These are phyloP conservation scores for Caenorhabditis afra DNA, from an alignment of 2,888 invertebrate genomes.

Conservation along the genomic window DNA sequence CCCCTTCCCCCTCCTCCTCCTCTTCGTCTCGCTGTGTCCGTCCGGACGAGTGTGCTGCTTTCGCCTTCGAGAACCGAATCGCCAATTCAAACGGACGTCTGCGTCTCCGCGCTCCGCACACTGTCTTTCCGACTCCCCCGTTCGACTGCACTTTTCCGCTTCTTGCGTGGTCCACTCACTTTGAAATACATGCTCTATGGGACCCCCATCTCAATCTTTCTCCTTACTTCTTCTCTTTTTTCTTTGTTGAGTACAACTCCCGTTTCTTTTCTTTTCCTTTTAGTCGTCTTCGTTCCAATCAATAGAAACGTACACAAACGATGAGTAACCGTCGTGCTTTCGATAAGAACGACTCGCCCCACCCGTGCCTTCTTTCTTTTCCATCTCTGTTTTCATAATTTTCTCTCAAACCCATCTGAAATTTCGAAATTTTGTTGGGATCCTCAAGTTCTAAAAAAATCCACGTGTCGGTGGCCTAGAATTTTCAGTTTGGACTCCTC, in stretches of 20 bases:
- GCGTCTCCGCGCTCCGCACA: constrained; percentile 21
- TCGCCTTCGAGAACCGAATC: constrained; percentile 44
- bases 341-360: constrained; percentile 25
- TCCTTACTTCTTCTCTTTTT: background rate
- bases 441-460: background rate
- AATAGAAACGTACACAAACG: constrained; percentile 19
- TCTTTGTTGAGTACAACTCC: background rate
- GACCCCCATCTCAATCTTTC: constrained; percentile 23
- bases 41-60: background rate
- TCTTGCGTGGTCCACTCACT: constrained; percentile 18
- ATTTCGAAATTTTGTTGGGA: background rate
- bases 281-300: background rate
- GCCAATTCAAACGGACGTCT: constrained; percentile 42
- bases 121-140: constrained; percentile 9
- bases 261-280: background rate
- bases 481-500: too few species aligned
- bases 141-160: constrained; percentile 37
- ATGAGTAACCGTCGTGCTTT: constrained; percentile 31
- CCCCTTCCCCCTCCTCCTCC: background rate
- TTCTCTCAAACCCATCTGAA: background rate
- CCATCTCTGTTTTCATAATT: background rate
- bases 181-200: constrained; percentile 25
- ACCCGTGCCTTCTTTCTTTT: background rate
- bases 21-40: too few species aligned
- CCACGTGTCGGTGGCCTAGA: too few species aligned